Evolutionary conservation across 2,797 vertebrate genomes (phyloP).

Genomic region (Bufotes viridis): DNA sequence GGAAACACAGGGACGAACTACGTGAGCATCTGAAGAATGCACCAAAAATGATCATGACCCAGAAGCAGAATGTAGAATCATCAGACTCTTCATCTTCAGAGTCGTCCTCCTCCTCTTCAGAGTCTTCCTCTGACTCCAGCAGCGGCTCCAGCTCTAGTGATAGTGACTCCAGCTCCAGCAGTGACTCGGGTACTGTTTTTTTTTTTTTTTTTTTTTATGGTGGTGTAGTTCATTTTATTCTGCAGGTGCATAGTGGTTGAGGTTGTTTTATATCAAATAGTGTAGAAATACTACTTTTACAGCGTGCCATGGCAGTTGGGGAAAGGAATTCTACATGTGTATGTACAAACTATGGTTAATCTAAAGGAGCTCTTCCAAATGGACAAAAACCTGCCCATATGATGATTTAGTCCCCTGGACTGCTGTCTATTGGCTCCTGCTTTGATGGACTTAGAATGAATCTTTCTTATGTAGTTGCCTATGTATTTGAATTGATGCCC

Average conservation of each 20-base stretch:
- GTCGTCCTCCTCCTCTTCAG: conserved; percentile 71
- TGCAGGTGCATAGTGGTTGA: not conserved
- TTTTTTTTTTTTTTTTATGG: not conserved
- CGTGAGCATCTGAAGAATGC: conserved; percentile 97
- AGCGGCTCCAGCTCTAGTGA: conserved; percentile 78
- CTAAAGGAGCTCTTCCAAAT: too few species aligned
- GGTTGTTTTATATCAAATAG: not conserved
- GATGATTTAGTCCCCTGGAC: not conserved
- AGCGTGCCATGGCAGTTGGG: too few species aligned
- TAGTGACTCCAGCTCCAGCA: conserved; percentile 74
- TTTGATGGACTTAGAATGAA: not conserved
- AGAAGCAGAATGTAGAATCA: conserved; percentile 92
- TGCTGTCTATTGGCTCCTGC: not conserved
- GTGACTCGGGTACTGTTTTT: conserved; percentile 71
- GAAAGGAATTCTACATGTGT: too few species aligned
- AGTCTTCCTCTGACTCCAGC: conserved; percentile 70
- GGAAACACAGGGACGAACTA: conserved; percentile 85
- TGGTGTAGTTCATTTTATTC: not conserved
- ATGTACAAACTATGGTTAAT: too few species aligned
- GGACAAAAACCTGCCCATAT: not conserved
- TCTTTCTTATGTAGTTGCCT: not conserved
- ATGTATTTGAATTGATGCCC: not conserved
- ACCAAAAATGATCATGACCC: conserved; percentile 96
- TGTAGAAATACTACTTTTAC: too few species aligned
- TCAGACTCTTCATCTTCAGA: conserved; percentile 82